phyloP scores from a whole-genome alignment of 2,888 invertebrate species.

The Nycteola revayana region DNA sequence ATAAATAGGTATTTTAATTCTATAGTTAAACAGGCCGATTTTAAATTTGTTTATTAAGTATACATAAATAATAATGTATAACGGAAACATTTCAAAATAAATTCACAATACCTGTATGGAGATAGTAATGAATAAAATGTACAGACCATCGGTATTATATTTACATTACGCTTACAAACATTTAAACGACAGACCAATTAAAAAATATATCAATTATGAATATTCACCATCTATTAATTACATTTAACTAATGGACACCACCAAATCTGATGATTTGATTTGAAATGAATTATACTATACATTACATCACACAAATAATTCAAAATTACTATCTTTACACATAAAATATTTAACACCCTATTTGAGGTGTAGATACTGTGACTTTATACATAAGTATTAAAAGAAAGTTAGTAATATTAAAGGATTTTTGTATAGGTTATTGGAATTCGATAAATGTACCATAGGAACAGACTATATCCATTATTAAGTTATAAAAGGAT shows the following conservation, averaged over 20 bases:
- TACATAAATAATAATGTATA: too few species aligned
- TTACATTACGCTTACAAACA: constrained; percentile 17
- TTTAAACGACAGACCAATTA: constrained; percentile 1
- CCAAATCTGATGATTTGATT: constrained; percentile 33
- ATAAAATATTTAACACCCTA: constrained; percentile 16
- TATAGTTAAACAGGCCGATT: too few species aligned
- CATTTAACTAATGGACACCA: constrained; percentile 37
- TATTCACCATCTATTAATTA: constrained; percentile 25
- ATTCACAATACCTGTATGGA: constrained; percentile 11
- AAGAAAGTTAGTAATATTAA: too few species aligned
- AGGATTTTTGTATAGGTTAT: too few species aligned
- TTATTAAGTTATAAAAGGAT: background rate
- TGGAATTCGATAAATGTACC: too few species aligned
- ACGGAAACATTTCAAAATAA: constrained; percentile 4
- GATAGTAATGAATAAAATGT: constrained; percentile 15
- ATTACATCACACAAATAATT: constrained; percentile 34
- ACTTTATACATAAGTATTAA: constrained; percentile 1
- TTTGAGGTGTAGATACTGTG: constrained; percentile 11
- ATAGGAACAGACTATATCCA: too few species aligned
- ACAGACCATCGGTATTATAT: constrained; percentile 16
- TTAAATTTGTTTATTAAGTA: too few species aligned
- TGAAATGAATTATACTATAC: constrained; percentile 29
- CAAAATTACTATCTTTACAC: constrained; percentile 26
- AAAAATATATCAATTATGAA: constrained; percentile 8
- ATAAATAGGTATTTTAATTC: too few species aligned